These are phyloP conservation scores for Dendrolimus houi DNA, from an alignment of 2,888 invertebrate genomes.

Conservation along the genomic window DNA sequence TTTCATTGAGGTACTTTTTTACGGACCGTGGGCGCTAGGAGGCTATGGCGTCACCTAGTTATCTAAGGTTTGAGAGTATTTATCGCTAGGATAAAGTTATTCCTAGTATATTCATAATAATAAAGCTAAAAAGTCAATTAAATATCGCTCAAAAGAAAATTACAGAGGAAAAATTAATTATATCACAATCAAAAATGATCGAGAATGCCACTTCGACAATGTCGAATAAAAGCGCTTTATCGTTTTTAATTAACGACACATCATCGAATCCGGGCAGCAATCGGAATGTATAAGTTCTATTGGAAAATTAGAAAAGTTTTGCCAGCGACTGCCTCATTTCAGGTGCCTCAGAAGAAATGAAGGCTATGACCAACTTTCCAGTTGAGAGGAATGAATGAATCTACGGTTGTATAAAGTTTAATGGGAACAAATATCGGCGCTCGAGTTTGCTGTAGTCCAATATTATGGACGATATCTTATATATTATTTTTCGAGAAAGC, in stretches of 20 bases:
- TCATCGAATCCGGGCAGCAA: slow-evolving; percentile 15
- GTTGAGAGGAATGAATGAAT: slow-evolving; percentile 33
- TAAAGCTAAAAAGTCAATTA: too few relatives aligned
- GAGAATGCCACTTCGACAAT: not conserved
- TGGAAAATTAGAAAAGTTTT: slow-evolving; percentile 68
- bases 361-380: slow-evolving; percentile 52
- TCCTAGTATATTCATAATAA: too few relatives aligned
- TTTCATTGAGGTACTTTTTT: too few relatives aligned
- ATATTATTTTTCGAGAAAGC: too few relatives aligned
- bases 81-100: too few relatives aligned
- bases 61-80: too few relatives aligned
- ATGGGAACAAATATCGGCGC: slow-evolving; percentile 22
- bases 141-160: too few relatives aligned
- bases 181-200: not conserved
- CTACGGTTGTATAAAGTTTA: slow-evolving; percentile 21
- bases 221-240: slow-evolving; percentile 3
- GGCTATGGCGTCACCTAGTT: too few relatives aligned
- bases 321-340: slow-evolving; percentile 27
- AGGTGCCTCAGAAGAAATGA: slow-evolving; percentile 33
- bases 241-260: slow-evolving; percentile 32
- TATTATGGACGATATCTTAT: too few relatives aligned
- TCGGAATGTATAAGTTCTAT: slow-evolving; percentile 57
- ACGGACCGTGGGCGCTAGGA: too few relatives aligned
- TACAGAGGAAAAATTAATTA: too few relatives aligned
- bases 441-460: too few relatives aligned